phyloP scores from a whole-genome alignment of 2,888 invertebrate genomes.

The Dicyrtoma fusca region DNA sequence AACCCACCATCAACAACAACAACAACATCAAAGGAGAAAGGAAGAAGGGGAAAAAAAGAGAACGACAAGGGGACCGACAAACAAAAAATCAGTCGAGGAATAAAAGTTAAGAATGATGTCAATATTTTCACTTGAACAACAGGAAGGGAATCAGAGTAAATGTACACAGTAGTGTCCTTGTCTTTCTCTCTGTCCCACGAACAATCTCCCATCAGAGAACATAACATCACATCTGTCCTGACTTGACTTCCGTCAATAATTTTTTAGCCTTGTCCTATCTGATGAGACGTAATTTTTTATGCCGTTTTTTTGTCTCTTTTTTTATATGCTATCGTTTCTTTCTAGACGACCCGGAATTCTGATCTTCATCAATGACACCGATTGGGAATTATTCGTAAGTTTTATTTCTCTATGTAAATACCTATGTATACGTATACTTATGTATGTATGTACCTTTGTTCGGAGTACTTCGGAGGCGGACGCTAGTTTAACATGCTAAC shows the following conservation, averaged over 20 bases:
- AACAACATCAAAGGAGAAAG: not conserved
- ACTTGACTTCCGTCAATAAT: conserved; percentile 21
- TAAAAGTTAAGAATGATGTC: conserved; percentile 12
- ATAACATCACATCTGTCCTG: too few species aligned
- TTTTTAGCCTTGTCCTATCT: not conserved
- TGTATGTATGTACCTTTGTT: too few species aligned
- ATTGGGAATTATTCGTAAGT: conserved; percentile 86
- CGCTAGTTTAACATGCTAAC: too few species aligned
- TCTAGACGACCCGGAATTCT: conserved; percentile 83
- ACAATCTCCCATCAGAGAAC: too few species aligned
- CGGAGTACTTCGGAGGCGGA: too few species aligned
- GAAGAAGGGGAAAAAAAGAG: not conserved
- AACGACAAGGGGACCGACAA: not conserved
- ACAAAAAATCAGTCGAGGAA: not conserved
- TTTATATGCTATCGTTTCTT: conserved; percentile 1
- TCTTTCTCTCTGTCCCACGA: too few species aligned
- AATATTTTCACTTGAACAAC: conserved; percentile 23
- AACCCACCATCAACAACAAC: too few species aligned
- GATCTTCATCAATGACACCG: conserved; percentile 90
- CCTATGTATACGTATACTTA: too few species aligned
- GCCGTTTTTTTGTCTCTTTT: not conserved
- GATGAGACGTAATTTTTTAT: not conserved
- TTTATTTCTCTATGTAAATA: too few species aligned
- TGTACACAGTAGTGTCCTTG: too few species aligned
- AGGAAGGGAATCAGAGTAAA: conserved; percentile 11